phyloP scores from a whole-genome alignment of 2,113 vertebrate species.

The Salvelinus alpinus region DNA sequence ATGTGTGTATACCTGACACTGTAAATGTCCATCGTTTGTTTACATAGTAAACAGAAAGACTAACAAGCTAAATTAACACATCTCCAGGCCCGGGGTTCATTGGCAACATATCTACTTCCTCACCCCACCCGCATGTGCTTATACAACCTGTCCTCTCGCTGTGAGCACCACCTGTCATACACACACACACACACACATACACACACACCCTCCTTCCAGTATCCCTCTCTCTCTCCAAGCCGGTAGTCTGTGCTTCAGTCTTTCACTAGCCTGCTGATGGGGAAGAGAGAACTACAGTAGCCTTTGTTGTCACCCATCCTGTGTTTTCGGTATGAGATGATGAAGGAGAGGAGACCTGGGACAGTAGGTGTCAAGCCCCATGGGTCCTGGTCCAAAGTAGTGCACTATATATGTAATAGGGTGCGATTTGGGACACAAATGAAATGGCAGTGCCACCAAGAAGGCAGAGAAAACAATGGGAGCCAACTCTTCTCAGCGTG shows the following conservation, averaged over 20 bases:
- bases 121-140: neutral
- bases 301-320: too few species aligned
- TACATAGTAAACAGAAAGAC: neutral
- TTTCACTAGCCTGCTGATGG: too few species aligned
- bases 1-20: too few species aligned
- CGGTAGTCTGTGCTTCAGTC: neutral
- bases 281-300: conserved; percentile 12
- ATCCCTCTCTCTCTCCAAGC: neutral
- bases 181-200: conserved; percentile 19
- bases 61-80: neutral
- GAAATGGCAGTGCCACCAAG: neutral
- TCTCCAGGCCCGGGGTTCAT: neutral
- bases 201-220: neutral
- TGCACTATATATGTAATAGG: too few species aligned
- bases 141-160: neutral
- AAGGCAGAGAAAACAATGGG: neutral
- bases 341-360: too few species aligned
- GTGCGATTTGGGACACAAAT: too few species aligned
- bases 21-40: neutral
- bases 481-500: neutral
- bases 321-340: too few species aligned
- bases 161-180: conserved; percentile 2
- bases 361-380: too few species aligned
- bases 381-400: too few species aligned
- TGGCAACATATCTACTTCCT: neutral